These are phyloP conservation scores for Orchesella cincta DNA, from an alignment of 1,140 invertebrate species.

Conservation along the genomic window DNA sequence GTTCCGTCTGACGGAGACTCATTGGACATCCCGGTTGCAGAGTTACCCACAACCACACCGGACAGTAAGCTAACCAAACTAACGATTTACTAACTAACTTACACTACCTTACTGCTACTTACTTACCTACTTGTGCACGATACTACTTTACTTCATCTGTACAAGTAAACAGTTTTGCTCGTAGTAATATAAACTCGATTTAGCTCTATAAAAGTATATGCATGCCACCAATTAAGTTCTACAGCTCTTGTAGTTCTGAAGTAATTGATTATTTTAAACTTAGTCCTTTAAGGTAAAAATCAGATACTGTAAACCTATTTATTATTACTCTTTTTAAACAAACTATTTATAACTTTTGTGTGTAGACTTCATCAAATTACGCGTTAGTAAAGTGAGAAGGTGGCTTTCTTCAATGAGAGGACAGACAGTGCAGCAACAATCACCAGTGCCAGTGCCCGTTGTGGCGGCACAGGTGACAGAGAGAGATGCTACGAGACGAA, in stretches of 20 bases:
- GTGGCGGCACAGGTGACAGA: too few relatives aligned
- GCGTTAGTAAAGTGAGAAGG: slow-evolving; percentile 18
- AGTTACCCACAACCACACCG: slow-evolving; percentile 43
- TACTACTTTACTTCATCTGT: neutral
- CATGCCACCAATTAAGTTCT: too few relatives aligned
- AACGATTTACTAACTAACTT: slow-evolving; percentile 21
- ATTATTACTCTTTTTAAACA: too few relatives aligned
- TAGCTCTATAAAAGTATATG: too few relatives aligned
- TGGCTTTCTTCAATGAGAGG: neutral
- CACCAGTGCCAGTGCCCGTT: neutral
- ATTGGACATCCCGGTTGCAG: slow-evolving; percentile 45
- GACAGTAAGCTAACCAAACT: slow-evolving; percentile 46
- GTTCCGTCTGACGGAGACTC: slow-evolving; percentile 48
- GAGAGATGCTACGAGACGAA: too few relatives aligned
- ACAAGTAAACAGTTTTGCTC: too few relatives aligned
- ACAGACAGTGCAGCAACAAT: neutral
- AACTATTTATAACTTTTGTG: too few relatives aligned
- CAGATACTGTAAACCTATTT: too few relatives aligned
- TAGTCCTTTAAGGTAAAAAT: too few relatives aligned
- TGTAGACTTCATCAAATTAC: slow-evolving; percentile 10
- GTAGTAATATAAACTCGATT: too few relatives aligned
- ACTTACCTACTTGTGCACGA: neutral
- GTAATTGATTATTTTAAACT: too few relatives aligned
- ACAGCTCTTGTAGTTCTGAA: too few relatives aligned
- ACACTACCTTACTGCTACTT: neutral